Evolutionary conservation across 1,140 invertebrate genomes (phyloP), one percentile per base, ranked within the genome.

Genomic region (Rhopalosiphum padi): DNA sequence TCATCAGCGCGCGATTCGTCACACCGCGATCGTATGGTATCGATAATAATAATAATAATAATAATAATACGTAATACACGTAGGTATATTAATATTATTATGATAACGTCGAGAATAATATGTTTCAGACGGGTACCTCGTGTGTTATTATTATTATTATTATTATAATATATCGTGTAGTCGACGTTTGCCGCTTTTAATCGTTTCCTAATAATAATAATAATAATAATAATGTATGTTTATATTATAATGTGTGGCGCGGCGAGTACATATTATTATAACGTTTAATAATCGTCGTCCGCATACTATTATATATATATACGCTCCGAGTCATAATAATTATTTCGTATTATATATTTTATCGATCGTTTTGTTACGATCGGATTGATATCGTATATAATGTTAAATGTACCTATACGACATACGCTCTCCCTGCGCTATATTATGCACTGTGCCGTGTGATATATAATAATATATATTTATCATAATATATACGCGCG

Each of bases 351-450:
- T 83, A 23, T 83, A 23, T 37, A 37, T 43, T 46, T 30, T 46
- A 87, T 48, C 86, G 86, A 87, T 35, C 86, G 86, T 87, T 87
- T 87, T 87, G 43, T 85, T 85, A 15, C 37, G 37, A 83, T 37
- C 83, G 41, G 37, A 85, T 85, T 41, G 37, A 85, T 68, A n/a
- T n/a, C 3, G 41, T 41, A 41, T 41, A n/a, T n/a, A n/a, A n/a
- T n/a, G n/a, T n/a, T n/a, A n/a, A 41, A 41, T 2, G 60, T n/a
- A 68, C 23, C 41, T 4, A 41, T 41, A 68, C 30, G 8, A 68
- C 60, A 68, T 6, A 83, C 35, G 21, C n/a, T n/a, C n/a, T n/a
- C 77, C 77, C 77, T 0, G 35, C 2, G 21, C 48, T 35, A 23
- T 8, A 25, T n/a, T 8, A 25, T n/a, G 15, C 9, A 2, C 7